phyloP scores from a whole-genome alignment of 2,797 vertebrate genomes.

The Poeciliopsis paucimaculata region DNA sequence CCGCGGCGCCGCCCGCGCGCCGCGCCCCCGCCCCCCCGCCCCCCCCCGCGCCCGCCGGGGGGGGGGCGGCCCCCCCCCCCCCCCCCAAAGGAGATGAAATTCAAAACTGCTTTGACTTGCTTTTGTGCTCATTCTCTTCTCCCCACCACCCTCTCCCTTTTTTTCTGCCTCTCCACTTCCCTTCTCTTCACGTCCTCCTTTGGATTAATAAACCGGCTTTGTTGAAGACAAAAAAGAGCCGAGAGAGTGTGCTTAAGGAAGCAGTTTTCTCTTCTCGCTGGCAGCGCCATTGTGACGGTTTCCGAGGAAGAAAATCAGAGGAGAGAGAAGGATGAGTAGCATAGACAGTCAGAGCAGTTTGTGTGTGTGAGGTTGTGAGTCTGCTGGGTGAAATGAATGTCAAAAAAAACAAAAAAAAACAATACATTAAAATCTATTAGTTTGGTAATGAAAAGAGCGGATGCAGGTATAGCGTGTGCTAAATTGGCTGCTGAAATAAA shows the following conservation, averaged over 20 bases:
- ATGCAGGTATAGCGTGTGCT: constrained; percentile 60
- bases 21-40: too few species aligned
- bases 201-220: constrained; percentile 86
- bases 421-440: constrained; percentile 77
- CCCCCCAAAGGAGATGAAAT: constrained; percentile 83
- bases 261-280: constrained; percentile 75
- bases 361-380: constrained; percentile 45
- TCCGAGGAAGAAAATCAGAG: constrained; percentile 53
- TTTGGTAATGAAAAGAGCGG: constrained; percentile 64
- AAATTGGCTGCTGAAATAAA: constrained; percentile 69
- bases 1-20: too few species aligned
- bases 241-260: constrained; percentile 76
- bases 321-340: constrained; percentile 44
- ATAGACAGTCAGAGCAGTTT: constrained; percentile 30
- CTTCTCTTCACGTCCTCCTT: constrained; percentile 62
- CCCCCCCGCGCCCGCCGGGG: too few species aligned
- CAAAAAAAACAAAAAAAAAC: constrained; percentile 44
- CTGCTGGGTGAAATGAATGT: constrained; percentile 66
- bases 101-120: constrained; percentile 83
- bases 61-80: too few species aligned
- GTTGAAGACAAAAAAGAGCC: constrained; percentile 81
- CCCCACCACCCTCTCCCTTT: neutral
- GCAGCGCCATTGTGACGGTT: constrained; percentile 68
- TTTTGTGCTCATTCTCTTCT: constrained; percentile 69
- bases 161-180: constrained; percentile 28